Evolutionary conservation across 35 echinoderm and acorn worm genomes (phyloP), one percentile per base, ranked within the genome.

Genomic region (Lytechinus variegatus): DNA sequence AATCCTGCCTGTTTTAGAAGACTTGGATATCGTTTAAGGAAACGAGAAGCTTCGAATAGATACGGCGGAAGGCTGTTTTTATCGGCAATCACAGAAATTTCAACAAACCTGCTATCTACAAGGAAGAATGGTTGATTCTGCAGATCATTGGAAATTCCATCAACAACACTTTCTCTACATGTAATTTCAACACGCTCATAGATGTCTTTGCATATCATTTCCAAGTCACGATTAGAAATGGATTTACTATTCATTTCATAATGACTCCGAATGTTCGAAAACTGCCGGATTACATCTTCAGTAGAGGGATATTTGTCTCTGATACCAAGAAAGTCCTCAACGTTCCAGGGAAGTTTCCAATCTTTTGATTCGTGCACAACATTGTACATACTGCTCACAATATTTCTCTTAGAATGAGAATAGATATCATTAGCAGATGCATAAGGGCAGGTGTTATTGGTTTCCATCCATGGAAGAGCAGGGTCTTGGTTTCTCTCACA

Each of bases 1-100:
- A 98, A 94, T 52, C 54, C 94, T 33, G 94, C 94, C 61, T 87
- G 91, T 87, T 95, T 86, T 58, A 98, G 52, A 16, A 98, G 92
- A 72, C 8, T 28, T 4, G 89, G 13, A 56, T 88, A 97, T 61
- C 54, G n/a, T 29, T 27, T 57, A 9, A 96, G 93, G 4, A 52
- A 54, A 19, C 5, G 21, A 24, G 97, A 95, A 71, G 95, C 56
- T 54, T 61, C 27, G 57, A 56, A 96, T 24, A 97, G 94, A 91
- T 97, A 97, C 9, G 92, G 95, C 92, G 52, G 52, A 89, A 92
- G 87, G 3, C 89, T 53, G 10, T 94, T 52, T n/a, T 8, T 51
- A 12, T 52, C 16, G 6, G 61, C 61, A 71, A 19, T 19, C 61
- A 14, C 24, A 71, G 61, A 56, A 11, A 44, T 44, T 2, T 2